Conservation (phyloP, 2,113 vertebrate species). For the Oophaga pumilio region DNA sequence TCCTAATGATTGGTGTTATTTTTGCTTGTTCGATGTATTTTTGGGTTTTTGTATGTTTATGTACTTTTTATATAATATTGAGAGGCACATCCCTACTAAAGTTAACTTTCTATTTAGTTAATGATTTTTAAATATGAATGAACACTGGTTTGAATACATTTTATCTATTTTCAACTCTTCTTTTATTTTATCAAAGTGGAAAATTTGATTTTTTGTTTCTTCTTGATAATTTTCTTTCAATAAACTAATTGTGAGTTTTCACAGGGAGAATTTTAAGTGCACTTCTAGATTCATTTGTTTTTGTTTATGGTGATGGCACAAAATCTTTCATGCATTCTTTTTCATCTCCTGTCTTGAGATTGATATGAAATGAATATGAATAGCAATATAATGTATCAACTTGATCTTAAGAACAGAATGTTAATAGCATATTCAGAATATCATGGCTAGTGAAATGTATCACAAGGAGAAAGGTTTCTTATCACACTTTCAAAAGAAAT, state of each 20-base stretch:
- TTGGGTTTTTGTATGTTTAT: too few species aligned
- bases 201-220: background rate
- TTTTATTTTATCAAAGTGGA: background rate
- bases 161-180: background rate
- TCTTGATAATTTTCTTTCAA: background rate
- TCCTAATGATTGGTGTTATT: too few species aligned
- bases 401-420: slow-evolving; percentile 32
- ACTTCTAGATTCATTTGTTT: slow-evolving; percentile 18
- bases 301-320: slow-evolving; percentile 12
- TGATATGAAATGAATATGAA: slow-evolving; percentile 18
- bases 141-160: background rate
- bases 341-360: background rate
- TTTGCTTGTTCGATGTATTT: too few species aligned
- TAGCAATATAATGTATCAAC: background rate
- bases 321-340: slow-evolving; percentile 1
- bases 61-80: too few species aligned
- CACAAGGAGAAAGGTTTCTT: slow-evolving; percentile 6
- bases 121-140: background rate
- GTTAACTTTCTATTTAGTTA: background rate
- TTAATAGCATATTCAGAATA: slow-evolving; percentile 28
- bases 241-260: background rate
- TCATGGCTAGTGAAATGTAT: slow-evolving; percentile 1
- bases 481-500: background rate
- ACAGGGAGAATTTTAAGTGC: background rate
- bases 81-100: background rate